Evolutionary conservation across 1,140 invertebrate species (phyloP).

Genomic region (Globodera ellingtonae): DNA sequence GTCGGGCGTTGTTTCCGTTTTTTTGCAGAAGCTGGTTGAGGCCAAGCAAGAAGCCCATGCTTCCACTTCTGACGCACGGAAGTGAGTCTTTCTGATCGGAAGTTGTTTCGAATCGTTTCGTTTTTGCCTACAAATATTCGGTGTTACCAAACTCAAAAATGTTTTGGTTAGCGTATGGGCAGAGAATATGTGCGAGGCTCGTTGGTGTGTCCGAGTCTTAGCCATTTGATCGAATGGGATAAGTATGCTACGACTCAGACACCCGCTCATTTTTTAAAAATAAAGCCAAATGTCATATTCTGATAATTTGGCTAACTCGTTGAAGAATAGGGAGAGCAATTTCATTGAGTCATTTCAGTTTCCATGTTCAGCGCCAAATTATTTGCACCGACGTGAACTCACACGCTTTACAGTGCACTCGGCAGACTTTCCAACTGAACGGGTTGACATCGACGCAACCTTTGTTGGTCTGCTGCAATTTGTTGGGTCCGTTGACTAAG

Average conservation of each 20-base stretch:
- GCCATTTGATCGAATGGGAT: too few species aligned
- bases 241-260: too few species aligned
- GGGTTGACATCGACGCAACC: neutral
- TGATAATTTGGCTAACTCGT: too few species aligned
- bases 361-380: constrained; percentile 42
- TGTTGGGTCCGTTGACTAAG: constrained; percentile 20
- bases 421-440: constrained; percentile 72
- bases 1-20: constrained; percentile 85
- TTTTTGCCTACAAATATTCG: too few species aligned
- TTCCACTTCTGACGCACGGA: neutral
- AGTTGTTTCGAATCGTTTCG: too few species aligned
- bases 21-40: constrained; percentile 76
- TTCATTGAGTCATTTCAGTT: neutral
- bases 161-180: too few species aligned
- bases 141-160: too few species aligned
- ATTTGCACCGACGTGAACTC: constrained; percentile 78
- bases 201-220: too few species aligned
- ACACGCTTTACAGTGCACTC: constrained; percentile 75
- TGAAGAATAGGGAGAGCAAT: too few species aligned
- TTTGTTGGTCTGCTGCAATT: constrained; percentile 38
- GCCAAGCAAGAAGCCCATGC: constrained; percentile 29
- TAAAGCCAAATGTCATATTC: too few species aligned
- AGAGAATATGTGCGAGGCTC: too few species aligned
- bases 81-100: neutral
- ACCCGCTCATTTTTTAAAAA: too few species aligned